Percentiles rank a stretch among this genome's conserved stretches.
Evolutionary conservation across 1,140 invertebrate genomes (phyloP).

Genomic region (Cyphomyrmex costatus): DNA sequence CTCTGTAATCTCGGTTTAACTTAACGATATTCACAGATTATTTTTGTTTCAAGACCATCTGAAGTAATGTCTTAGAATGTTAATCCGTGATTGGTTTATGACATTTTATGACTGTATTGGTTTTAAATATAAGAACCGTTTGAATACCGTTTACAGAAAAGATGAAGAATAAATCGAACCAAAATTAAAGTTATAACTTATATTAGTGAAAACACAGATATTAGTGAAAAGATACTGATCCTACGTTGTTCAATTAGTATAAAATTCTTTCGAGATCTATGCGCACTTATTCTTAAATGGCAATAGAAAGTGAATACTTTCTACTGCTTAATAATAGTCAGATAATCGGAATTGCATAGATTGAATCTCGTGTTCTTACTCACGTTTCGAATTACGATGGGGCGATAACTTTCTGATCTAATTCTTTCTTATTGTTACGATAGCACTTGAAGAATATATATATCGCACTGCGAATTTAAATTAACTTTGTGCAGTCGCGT

Average conservation of each 20-base stretch:
- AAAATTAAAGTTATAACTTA: no score
- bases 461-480: conserved; percentile 3
- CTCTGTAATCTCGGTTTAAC: no score
- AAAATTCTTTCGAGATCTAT: not conserved
- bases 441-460: not conserved
- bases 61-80: no score
- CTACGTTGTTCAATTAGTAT: not conserved
- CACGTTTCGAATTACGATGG: not conserved
- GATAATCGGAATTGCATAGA: conserved; percentile 2
- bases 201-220: no score
- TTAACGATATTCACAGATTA: no score
- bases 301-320: conserved; percentile 3
- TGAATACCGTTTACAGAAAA: no score
- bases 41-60: no score
- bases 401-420: conserved; percentile 20
- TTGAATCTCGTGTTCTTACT: conserved; percentile 4
- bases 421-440: conserved; percentile 5
- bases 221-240: not conserved
- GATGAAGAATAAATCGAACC: no score
- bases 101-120: no score
- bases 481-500: not conserved
- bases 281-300: not conserved
- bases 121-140: no score
- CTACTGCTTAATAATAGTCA: not conserved
- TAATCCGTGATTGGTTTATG: no score